Evolutionary conservation across 35 echinoderm and acorn worm genomes (phyloP).

Genomic region (Holothuria glaberrima): DNA sequence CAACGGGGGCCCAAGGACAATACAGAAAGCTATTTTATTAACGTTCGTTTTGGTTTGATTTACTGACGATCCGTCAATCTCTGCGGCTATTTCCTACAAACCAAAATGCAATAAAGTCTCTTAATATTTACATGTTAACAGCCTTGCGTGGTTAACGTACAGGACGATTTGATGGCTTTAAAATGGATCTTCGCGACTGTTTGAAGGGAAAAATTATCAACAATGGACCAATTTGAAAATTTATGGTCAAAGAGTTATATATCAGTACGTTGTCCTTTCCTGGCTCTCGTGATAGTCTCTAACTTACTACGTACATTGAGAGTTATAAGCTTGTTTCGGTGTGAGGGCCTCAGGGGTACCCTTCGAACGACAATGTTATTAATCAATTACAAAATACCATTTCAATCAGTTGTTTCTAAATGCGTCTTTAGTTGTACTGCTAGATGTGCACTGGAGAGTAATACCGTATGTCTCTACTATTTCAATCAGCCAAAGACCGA

Average conservation of each 20-base stretch:
- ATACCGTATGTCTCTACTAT: too few relatives aligned
- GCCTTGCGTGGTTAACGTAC: constrained; percentile 9
- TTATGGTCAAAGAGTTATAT: constrained; percentile 7
- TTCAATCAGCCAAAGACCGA: too few relatives aligned
- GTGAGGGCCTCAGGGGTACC: too few relatives aligned
- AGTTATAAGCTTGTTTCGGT: too few relatives aligned
- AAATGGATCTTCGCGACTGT: background rate
- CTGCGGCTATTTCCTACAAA: background rate
- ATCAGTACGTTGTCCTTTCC: background rate
- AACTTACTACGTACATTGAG: too few relatives aligned
- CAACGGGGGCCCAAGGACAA: background rate
- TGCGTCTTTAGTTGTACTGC: too few relatives aligned
- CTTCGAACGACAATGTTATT: too few relatives aligned
- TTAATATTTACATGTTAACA: constrained; percentile 19
- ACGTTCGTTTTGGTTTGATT: background rate
- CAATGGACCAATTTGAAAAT: constrained; percentile 35
- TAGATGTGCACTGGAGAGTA: too few relatives aligned
- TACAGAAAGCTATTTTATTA: constrained; percentile 8
- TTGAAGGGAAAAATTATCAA: constrained; percentile 1
- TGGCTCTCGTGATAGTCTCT: too few relatives aligned
- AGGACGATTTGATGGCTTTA: background rate
- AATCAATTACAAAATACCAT: too few relatives aligned
- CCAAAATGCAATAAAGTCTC: background rate
- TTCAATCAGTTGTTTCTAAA: too few relatives aligned
- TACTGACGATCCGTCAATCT: background rate